Conservation (phyloP, 2,797 vertebrate genomes). For the Staurois parvus region DNA sequence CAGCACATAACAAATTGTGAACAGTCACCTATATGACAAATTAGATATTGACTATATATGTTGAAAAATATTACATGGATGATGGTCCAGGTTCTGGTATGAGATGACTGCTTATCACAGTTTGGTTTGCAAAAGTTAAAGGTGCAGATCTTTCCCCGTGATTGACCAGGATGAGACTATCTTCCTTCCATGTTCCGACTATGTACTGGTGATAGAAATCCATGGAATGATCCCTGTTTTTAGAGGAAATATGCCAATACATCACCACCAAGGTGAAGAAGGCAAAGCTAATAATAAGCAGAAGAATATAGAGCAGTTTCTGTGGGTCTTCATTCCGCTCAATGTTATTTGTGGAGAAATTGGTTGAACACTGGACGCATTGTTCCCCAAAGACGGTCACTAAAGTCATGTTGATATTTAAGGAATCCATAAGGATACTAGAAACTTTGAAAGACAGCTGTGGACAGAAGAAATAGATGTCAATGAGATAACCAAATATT, state of each 20-base stretch:
- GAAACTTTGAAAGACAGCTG: not conserved
- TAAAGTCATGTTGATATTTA: not conserved
- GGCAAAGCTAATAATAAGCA: slow-evolving; percentile 37
- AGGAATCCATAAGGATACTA: not conserved
- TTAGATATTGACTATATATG: not conserved
- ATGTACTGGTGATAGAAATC: slow-evolving; percentile 28
- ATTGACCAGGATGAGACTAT: not conserved
- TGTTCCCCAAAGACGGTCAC: not conserved
- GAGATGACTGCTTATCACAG: not conserved
- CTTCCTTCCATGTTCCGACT: not conserved
- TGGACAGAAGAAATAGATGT: not conserved
- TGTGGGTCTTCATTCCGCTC: not conserved
- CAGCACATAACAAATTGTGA: no score
- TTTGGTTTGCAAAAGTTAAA: slow-evolving; percentile 19
- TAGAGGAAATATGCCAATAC: slow-evolving; percentile 23
- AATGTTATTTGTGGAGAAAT: not conserved
- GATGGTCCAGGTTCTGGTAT: not conserved
- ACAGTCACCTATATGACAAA: no score
- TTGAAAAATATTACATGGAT: not conserved
- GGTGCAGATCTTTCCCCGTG: fast-evolving
- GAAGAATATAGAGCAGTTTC: slow-evolving; percentile 17
- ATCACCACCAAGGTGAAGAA: slow-evolving; percentile 25
- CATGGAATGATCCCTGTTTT: not conserved
- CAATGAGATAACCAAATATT: not conserved
- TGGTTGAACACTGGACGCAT: slow-evolving; percentile 6